Evolutionary conservation across 30 jellyfish, hydroid and myxozoan species (phyloP).

Genomic region (Pseudorhiza aurosa): DNA sequence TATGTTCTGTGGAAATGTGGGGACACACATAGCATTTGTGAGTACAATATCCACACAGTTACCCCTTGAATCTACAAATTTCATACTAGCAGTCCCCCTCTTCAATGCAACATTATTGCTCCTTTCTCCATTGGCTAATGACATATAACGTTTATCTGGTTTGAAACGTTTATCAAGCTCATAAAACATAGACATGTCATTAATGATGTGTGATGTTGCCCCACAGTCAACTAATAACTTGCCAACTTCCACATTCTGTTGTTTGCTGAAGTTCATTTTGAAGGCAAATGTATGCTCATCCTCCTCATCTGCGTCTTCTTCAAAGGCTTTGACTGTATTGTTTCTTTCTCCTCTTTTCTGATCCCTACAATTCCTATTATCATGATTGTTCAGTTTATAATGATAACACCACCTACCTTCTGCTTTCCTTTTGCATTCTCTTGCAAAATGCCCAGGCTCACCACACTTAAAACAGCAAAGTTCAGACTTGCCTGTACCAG

Average conservation of each 20-base stretch:
- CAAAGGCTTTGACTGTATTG: not conserved
- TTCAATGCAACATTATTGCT: conserved; percentile 69
- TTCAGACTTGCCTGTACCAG: not conserved
- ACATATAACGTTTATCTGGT: conserved; percentile 66
- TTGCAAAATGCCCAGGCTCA: not conserved
- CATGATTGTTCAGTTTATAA: not conserved
- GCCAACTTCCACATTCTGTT: not conserved
- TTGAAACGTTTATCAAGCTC: conserved; percentile 46
- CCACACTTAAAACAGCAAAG: not conserved
- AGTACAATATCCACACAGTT: conserved; percentile 48
- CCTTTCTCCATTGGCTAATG: conserved; percentile 70
- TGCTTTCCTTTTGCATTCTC: conserved; percentile 6
- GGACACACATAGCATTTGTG: conserved; percentile 42
- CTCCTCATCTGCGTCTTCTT: not conserved
- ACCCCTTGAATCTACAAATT: conserved; percentile 25
- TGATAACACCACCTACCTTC: not conserved
- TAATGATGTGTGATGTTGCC: conserved; percentile 64
- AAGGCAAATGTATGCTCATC: not conserved
- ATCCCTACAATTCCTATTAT: not conserved
- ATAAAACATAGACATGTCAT: conserved; percentile 43
- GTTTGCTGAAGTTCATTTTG: not conserved
- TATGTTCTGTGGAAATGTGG: conserved; percentile 63
- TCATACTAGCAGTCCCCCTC: conserved; percentile 46
- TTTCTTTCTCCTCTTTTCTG: not conserved
- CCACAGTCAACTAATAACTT: conserved; percentile 68